Conservation (phyloP, 2,888 invertebrate species). For the Ophion ventricosus region DNA sequence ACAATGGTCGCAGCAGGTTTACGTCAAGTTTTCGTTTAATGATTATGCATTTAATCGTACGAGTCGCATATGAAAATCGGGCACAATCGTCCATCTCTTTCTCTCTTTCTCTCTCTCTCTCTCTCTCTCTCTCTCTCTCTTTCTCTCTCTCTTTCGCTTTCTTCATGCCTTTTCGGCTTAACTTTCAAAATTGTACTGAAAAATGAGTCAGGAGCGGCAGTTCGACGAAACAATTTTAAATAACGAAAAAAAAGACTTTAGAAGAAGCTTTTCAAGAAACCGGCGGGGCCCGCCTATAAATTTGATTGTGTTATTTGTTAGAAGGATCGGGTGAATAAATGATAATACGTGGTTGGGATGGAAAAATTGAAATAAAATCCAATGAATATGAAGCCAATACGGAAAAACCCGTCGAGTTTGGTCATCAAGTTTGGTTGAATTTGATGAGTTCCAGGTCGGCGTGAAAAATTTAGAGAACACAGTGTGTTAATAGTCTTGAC, state of each 20-base stretch:
- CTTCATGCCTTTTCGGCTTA: not conserved
- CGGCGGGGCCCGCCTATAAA: constrained; percentile 93
- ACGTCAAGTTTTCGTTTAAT: constrained; percentile 82
- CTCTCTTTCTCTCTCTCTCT: constrained; percentile 12
- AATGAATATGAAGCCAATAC: not conserved
- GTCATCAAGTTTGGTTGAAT: constrained; percentile 33
- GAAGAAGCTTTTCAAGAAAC: constrained; percentile 98
- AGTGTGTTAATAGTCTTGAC: constrained; percentile 51
- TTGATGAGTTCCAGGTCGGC: constrained; percentile 69
- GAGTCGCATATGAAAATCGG: constrained; percentile 38
- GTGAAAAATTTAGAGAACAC: constrained; percentile 70
- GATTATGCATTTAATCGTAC: constrained; percentile 49
- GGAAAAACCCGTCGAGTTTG: constrained; percentile 8
- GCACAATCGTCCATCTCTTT: constrained; percentile 44
- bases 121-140: constrained; percentile 3
- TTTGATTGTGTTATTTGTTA: constrained; percentile 30
- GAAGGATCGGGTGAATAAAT: not conserved
- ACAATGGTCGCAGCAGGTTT: constrained; percentile 85
- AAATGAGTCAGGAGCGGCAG: constrained; percentile 78
- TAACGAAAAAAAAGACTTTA: constrained; percentile 84
- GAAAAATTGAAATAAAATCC: not conserved
- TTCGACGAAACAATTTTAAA: constrained; percentile 73
- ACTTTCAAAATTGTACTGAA: constrained; percentile 78
- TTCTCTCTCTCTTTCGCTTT: constrained; percentile 6
- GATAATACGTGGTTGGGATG: not conserved